phyloP scores from a whole-genome alignment of 2,797 vertebrate species.

The Lateolabrax maculatus region DNA sequence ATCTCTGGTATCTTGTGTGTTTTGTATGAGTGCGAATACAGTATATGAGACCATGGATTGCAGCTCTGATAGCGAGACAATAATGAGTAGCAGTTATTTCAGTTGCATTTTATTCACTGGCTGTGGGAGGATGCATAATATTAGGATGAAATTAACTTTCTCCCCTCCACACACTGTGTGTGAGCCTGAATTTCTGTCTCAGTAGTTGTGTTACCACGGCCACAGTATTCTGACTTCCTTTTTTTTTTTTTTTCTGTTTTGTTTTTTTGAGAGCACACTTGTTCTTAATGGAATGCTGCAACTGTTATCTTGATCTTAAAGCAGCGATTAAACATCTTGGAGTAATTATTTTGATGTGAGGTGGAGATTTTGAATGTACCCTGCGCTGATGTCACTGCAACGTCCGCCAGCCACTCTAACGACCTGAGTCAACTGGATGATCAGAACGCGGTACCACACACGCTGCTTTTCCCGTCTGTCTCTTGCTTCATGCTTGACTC shows the following conservation, averaged over 20 bases:
- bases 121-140: slow-evolving; percentile 43
- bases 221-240: slow-evolving; percentile 6
- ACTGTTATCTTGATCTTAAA: slow-evolving; percentile 50
- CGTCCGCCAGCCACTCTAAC: slow-evolving; percentile 46
- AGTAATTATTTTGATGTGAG: slow-evolving; percentile 58
- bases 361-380: slow-evolving; percentile 44
- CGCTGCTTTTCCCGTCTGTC: slow-evolving; percentile 12
- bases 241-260: slow-evolving; percentile 6
- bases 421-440: slow-evolving; percentile 53
- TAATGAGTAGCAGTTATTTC: slow-evolving; percentile 38
- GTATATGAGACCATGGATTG: neutral
- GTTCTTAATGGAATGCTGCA: slow-evolving; percentile 28
- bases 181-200: slow-evolving; percentile 5
- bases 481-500: slow-evolving; percentile 27
- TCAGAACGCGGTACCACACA: slow-evolving; percentile 43
- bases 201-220: slow-evolving; percentile 11
- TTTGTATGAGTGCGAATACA: slow-evolving; percentile 33
- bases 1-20: neutral
- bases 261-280: neutral
- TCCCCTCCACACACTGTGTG: slow-evolving; percentile 37
- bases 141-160: slow-evolving; percentile 30
- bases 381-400: slow-evolving; percentile 45
- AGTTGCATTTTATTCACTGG: slow-evolving; percentile 23
- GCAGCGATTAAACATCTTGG: slow-evolving; percentile 36
- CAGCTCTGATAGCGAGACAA: slow-evolving; percentile 10